These are phyloP conservation scores for Notarius lentiginosus DNA, from an alignment of 2,113 vertebrate genomes.

Conservation along the genomic window DNA sequence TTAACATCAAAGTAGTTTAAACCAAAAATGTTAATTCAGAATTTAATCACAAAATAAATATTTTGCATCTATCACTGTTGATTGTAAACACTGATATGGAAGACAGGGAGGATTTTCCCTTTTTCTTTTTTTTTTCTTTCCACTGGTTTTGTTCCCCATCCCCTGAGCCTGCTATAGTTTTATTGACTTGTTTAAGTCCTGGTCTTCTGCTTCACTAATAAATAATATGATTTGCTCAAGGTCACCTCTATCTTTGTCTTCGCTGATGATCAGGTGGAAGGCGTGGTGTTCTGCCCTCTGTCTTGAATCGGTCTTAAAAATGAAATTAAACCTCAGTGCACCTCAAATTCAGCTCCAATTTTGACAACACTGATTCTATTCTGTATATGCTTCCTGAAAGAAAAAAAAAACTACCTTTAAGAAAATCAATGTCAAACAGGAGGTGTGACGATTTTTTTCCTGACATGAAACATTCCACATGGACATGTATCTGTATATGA, in stretches of 20 bases:
- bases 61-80: neutral
- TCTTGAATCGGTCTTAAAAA: slow-evolving; percentile 53
- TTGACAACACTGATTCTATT: slow-evolving; percentile 28
- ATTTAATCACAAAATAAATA: neutral
- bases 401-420: neutral
- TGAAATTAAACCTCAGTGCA: slow-evolving; percentile 56
- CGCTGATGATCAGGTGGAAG: slow-evolving; percentile 34
- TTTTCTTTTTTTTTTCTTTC: neutral
- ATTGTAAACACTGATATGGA: neutral
- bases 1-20: neutral
- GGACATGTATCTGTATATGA: slow-evolving; percentile 29
- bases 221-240: slow-evolving; percentile 49
- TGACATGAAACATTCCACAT: slow-evolving; percentile 50
- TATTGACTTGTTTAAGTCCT: slow-evolving; percentile 34
- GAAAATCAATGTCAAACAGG: slow-evolving; percentile 37
- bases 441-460: slow-evolving; percentile 48
- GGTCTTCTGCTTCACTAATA: slow-evolving; percentile 26
- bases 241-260: slow-evolving; percentile 54
- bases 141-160: neutral
- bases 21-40: neutral
- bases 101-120: neutral
- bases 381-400: neutral
- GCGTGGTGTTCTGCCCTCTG: slow-evolving; percentile 40
- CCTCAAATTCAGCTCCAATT: slow-evolving; percentile 51
- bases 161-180: slow-evolving; percentile 14